phyloP scores from a whole-genome alignment of 2,888 invertebrate genomes.

The Parochlus steinenii region DNA sequence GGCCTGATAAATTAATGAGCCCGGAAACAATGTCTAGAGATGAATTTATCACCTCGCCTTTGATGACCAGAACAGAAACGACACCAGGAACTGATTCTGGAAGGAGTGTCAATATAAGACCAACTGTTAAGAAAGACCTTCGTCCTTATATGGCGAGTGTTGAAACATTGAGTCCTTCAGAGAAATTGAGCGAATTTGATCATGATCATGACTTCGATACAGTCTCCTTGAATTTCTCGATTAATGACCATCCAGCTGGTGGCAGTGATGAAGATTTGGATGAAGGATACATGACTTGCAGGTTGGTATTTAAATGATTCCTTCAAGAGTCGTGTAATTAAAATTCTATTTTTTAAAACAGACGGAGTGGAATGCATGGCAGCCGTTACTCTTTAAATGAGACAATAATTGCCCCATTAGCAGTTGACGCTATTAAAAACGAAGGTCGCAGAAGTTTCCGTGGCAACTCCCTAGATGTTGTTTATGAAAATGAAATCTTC shows the following conservation, averaged over 20 bases:
- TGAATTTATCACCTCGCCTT: constrained; percentile 3
- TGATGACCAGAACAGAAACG: neutral
- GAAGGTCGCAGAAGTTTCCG: constrained; percentile 20
- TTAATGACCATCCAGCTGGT: neutral
- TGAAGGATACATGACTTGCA: constrained; percentile 9
- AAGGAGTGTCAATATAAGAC: constrained; percentile 11
- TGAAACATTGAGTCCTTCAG: constrained; percentile 28
- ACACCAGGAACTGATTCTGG: constrained; percentile 2
- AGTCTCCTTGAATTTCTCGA: constrained; percentile 3
- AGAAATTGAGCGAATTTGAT: constrained; percentile 20
- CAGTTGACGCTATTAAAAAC: constrained; percentile 14
- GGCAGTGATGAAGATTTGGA: constrained; percentile 15
- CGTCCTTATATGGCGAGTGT: constrained; percentile 24
- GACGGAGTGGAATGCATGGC: constrained; percentile 14
- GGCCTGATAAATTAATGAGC: constrained; percentile 18
- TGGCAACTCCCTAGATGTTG: constrained; percentile 25
- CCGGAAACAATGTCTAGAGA: constrained; percentile 25
- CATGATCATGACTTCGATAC: constrained; percentile 13
- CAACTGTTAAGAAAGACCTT: neutral
- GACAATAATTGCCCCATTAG: constrained; percentile 20
- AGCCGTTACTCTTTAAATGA: constrained; percentile 29
- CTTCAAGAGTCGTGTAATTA: neutral
- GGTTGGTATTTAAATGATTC: neutral
- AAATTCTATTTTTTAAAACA: neutral
- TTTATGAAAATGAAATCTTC: constrained; percentile 18